Conservation (phyloP, 1,140 invertebrate species). For the Ooceraea biroi region DNA sequence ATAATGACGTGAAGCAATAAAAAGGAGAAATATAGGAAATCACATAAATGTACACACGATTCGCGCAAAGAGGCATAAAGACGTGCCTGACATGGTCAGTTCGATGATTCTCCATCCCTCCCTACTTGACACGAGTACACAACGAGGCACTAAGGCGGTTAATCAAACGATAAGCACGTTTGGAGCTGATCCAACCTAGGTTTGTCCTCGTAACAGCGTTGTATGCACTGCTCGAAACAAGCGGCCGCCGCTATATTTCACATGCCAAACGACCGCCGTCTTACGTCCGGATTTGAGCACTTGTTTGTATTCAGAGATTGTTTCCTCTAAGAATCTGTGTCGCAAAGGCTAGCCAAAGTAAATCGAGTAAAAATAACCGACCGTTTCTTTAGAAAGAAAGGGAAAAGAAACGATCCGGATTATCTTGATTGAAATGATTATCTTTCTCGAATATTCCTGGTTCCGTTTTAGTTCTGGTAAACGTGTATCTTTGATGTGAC, state of each 20-base stretch:
- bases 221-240: slow-evolving; percentile 26
- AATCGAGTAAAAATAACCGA: background rate
- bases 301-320: background rate
- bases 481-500: too few relatives aligned
- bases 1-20: background rate
- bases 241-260: slow-evolving; percentile 20
- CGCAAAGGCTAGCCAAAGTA: background rate
- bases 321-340: background rate
- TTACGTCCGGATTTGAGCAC: slow-evolving; percentile 1
- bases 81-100: slow-evolving; percentile 12
- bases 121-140: slow-evolving; percentile 57
- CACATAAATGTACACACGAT: background rate
- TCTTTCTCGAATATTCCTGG: slow-evolving; percentile 16
- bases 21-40: background rate
- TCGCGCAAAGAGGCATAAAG: slow-evolving; percentile 20
- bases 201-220: slow-evolving; percentile 57
- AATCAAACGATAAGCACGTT: slow-evolving; percentile 75
- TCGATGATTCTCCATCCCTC: slow-evolving; percentile 54
- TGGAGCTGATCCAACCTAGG: slow-evolving; percentile 71
- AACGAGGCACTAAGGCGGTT: slow-evolving; percentile 66
- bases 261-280: background rate
- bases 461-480: too few relatives aligned
- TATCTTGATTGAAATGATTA: background rate
- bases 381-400: too few relatives aligned
- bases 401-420: too few relatives aligned